These are phyloP conservation scores for Macrotrachela quadricornifera DNA, from an alignment of 1,140 invertebrate species.

Conservation along the genomic window DNA sequence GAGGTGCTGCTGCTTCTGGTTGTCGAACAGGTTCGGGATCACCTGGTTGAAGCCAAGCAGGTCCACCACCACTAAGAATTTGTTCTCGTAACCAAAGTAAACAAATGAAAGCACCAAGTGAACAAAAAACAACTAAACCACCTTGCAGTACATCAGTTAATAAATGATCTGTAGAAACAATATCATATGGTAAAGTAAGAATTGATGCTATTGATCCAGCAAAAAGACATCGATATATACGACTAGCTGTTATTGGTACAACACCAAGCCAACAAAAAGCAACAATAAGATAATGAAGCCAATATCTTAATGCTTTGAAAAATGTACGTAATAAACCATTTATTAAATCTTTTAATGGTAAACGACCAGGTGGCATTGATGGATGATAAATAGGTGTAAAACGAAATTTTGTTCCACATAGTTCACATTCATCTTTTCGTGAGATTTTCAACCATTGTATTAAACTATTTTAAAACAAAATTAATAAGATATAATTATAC, in stretches of 20 bases:
- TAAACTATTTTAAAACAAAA: slow-evolving; percentile 22
- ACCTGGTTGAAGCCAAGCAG: slow-evolving; percentile 63
- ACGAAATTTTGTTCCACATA: slow-evolving; percentile 88
- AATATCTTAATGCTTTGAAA: slow-evolving; percentile 70
- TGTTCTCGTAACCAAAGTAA: slow-evolving; percentile 85
- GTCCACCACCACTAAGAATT: slow-evolving; percentile 83
- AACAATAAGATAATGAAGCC: slow-evolving; percentile 85
- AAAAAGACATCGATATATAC: slow-evolving; percentile 76
- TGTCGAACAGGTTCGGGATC: neutral
- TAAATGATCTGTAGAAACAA: slow-evolving; percentile 75
- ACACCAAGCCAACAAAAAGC: slow-evolving; percentile 90
- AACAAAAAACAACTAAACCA: slow-evolving; percentile 84
- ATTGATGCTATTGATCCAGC: slow-evolving; percentile 54
- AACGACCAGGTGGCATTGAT: slow-evolving; percentile 73
- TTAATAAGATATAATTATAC: neutral
- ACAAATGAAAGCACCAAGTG: slow-evolving; percentile 83
- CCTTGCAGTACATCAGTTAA: slow-evolving; percentile 80
- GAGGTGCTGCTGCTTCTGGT: neutral
- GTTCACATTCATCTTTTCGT: slow-evolving; percentile 90
- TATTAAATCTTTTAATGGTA: slow-evolving; percentile 70
- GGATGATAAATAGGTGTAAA: slow-evolving; percentile 97
- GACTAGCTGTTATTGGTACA: slow-evolving; percentile 77
- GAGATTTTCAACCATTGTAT: slow-evolving; percentile 58
- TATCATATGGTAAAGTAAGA: slow-evolving; percentile 64
- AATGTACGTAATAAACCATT: slow-evolving; percentile 68